Base-by-base conservation (phyloP, 2,888 invertebrate species). In the Abscondita cerata region DNA sequence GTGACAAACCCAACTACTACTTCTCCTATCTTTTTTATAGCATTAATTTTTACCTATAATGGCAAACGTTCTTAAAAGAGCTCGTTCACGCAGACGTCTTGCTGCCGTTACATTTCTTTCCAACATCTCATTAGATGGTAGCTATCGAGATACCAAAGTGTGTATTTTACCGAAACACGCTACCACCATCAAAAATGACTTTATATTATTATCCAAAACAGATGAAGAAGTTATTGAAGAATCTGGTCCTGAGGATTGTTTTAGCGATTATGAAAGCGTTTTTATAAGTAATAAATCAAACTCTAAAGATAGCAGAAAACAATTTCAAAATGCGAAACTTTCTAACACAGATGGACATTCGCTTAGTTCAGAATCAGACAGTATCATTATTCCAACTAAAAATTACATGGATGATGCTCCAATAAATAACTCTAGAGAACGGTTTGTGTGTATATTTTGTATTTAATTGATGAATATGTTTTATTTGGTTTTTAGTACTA, bases 121-220 rank as follows among this genome's bases (percentile, higher is more conserved):
- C 55, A 97, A 96, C 83, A 97, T 98, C 78, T 95, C 96, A 66
- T 85, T 97, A 67, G 96, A 96, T 84, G 96, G 96, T 69, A 91
- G 90, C 72, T 90, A 92, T 81, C 87, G 87, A 77, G 90, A 91
- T 78, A 88, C 89, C 63, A 87, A 85, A 80, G 79, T 88, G 75
- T 83, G 82, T 19, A 71, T 81, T 31, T 68, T 83, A 54, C 78
- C 82, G 48, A 76, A 81, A 61, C 81, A 80, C 71, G 82, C 80
- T 62, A 78, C 78, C 31, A 73, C 78, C 48, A 71, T 64, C 6
- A 76, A 75, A 68, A 68, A 69, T 59, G 69, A 70, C 33, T 65
- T 73, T 9, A 64, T 69, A 50, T 50, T 70, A 5, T 58, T 66
- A 25, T 59, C 52, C 15, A 69, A 70, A 41, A 65, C 66, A 12